These are phyloP conservation scores for Ormyrus pomaceus DNA, from an alignment of 2,888 invertebrate species.

Conservation along the genomic window DNA sequence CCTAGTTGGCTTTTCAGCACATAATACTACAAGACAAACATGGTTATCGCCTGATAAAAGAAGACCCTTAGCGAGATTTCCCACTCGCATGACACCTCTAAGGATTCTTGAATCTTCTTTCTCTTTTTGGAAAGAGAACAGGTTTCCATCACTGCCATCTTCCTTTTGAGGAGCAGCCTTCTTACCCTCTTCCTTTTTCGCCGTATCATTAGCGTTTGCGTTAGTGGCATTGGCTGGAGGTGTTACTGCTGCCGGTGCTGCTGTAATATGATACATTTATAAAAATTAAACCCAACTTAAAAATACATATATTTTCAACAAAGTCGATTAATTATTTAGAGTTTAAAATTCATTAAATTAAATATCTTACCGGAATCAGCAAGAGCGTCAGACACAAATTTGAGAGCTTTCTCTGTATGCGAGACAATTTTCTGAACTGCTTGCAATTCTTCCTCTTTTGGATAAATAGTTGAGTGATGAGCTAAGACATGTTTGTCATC, in stretches of 20 bases:
- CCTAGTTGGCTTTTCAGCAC: conserved; percentile 94
- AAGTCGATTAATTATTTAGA: background rate
- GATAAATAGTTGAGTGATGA: conserved; percentile 95
- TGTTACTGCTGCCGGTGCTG: conserved; percentile 47
- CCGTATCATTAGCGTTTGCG: conserved; percentile 61
- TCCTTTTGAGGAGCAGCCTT: conserved; percentile 75
- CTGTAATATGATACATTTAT: conserved; percentile 4
- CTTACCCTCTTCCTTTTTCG: conserved; percentile 60
- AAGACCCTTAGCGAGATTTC: conserved; percentile 92
- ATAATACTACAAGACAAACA: conserved; percentile 95
- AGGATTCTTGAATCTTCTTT: conserved; percentile 84
- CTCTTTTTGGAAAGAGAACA: conserved; percentile 83
- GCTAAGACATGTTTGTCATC: conserved; percentile 97
- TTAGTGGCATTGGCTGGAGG: conserved; percentile 56
- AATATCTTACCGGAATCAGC: conserved; percentile 77
- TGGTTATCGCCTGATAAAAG: conserved; percentile 92
- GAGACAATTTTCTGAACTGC: conserved; percentile 94
- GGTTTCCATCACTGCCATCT: conserved; percentile 85
- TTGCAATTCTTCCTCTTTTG: conserved; percentile 91
- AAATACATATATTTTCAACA: background rate
- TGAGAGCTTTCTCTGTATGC: conserved; percentile 94
- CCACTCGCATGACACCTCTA: conserved; percentile 98
- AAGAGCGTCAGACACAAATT: conserved; percentile 93
- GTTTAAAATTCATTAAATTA: background rate
- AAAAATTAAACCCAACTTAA: background rate